Base-by-base conservation (phyloP, 2,888 invertebrate species). In the Drosophila borealis region DNA sequence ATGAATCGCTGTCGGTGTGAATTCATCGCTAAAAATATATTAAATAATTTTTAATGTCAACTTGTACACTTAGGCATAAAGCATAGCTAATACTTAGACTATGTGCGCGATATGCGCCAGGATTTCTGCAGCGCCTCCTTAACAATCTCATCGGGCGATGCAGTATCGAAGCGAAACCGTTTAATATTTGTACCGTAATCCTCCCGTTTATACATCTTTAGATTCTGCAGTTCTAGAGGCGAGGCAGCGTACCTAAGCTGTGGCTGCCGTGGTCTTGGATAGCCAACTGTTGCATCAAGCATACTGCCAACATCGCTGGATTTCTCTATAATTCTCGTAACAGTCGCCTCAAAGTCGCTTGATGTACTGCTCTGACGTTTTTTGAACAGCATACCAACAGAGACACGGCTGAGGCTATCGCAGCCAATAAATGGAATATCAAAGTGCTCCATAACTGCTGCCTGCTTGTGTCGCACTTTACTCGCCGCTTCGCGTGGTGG, bases 91-190 rank as follows among this genome's bases (percentile, higher is more conserved):
- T 33, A 51, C 19, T 42, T 44, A 10, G 36, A 37, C 70, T 63
- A 88, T n/a, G 85, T 89, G 6, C 75, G 82, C 14, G 85, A 63
- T 10, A 74, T 56, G 25, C 89, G 89, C 51, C 67, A 74, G 19
- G 81, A 81, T 73, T 90, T 91, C 14, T 74, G 74, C 25, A 92
- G 55, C 6, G 90, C 70, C 21, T 80, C 77, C 44, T 91, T 78
- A 4, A 91, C 79, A 33, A 89, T 42, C 48, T 92, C 92, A 68
- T 91, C 91, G 1, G 92, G 92, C 0, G 91, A 91, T 56, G 87
- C 84, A 0, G 91, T 89, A 54, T 90, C 84, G 46, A 91, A 91
- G 5, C 44, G 59, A 72, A 92, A 91, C 2, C 83, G 79, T 64
- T 77, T 73, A 25, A 92, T 81, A 44, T 77, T 79, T 3, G 74